A percentile compares a stretch with the other conserved stretches of the same genome.
These are phyloP conservation scores for Pygoscelis adeliae DNA, from an alignment of 2,113 vertebrate genomes.

Conservation along the genomic window DNA sequence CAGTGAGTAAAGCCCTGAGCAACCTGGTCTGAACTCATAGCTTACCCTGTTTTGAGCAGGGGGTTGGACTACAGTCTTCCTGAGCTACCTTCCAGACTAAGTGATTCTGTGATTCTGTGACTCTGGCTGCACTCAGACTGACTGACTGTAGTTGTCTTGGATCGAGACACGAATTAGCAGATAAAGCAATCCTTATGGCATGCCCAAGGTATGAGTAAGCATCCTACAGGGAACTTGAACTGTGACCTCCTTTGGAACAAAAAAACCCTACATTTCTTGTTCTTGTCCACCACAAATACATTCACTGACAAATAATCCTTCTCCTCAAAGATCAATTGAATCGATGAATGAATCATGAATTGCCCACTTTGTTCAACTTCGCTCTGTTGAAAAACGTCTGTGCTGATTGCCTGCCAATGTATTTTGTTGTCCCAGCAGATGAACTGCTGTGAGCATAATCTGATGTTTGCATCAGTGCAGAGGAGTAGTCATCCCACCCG, in stretches of 20 bases:
- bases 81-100: neutral
- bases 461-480: slow-evolving; percentile 21
- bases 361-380: slow-evolving; percentile 14
- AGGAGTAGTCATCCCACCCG: neutral
- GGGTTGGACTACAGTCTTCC: neutral
- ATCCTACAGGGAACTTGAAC: neutral
- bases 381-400: slow-evolving; percentile 22
- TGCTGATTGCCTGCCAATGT: slow-evolving; percentile 8
- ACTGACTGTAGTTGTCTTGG: neutral
- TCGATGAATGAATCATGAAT: slow-evolving; percentile 26
- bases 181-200: neutral
- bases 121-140: neutral
- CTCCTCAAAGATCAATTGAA: slow-evolving; percentile 21
- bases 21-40: neutral
- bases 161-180: neutral
- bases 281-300: neutral
- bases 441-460: slow-evolving; percentile 32
- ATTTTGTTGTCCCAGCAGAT: slow-evolving; percentile 32
- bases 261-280: neutral
- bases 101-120: neutral
- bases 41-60: neutral
- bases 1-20: neutral
- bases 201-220: slow-evolving; percentile 23
- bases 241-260: neutral
- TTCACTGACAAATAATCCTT: slow-evolving; percentile 1